Percentiles rank a stretch among this genome's conserved stretches.
Evolutionary conservation across 2,113 vertebrate genomes (phyloP).

Genomic region (Peucedramus taeniatus): DNA sequence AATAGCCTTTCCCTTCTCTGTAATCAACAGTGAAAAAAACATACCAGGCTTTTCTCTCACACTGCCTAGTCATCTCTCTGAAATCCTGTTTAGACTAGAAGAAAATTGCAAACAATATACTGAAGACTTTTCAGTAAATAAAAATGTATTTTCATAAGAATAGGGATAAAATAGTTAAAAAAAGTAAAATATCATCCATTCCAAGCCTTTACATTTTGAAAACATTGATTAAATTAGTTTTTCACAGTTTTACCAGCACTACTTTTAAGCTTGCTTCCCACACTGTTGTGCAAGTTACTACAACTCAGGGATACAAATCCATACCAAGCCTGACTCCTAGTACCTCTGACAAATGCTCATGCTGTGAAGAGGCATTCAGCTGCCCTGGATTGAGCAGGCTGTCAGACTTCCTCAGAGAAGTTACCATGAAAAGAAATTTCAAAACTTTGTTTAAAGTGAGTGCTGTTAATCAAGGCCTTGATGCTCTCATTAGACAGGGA

Average conservation of each 20-base stretch:
- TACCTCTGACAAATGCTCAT: constrained; percentile 8
- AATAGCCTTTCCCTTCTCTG: not conserved
- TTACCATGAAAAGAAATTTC: not conserved
- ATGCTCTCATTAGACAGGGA: constrained; percentile 20
- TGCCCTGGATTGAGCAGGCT: not conserved
- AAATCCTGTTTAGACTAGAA: not conserved
- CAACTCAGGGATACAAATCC: not conserved
- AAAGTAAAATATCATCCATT: not conserved
- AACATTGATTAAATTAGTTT: constrained; percentile 46
- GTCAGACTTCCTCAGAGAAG: not conserved
- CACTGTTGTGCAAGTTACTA: constrained; percentile 35
- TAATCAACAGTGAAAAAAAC: not conserved
- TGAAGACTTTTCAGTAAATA: not conserved
- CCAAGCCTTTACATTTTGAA: constrained; percentile 29
- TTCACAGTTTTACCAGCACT: constrained; percentile 39
- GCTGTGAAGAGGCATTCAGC: not conserved
- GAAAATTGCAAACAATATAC: not conserved
- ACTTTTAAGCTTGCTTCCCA: constrained; percentile 47
- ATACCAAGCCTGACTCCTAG: not conserved
- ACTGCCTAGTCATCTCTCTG: not conserved
- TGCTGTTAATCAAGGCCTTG: constrained; percentile 32
- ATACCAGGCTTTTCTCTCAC: not conserved
- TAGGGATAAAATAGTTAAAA: not conserved
- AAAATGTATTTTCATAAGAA: not conserved
- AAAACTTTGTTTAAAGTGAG: constrained; percentile 29